A percentile compares a stretch with the other conserved stretches of the same genome.
These are phyloP conservation scores for Chrysolina haemoptera DNA, from an alignment of 2,888 invertebrate species.

Conservation along the genomic window DNA sequence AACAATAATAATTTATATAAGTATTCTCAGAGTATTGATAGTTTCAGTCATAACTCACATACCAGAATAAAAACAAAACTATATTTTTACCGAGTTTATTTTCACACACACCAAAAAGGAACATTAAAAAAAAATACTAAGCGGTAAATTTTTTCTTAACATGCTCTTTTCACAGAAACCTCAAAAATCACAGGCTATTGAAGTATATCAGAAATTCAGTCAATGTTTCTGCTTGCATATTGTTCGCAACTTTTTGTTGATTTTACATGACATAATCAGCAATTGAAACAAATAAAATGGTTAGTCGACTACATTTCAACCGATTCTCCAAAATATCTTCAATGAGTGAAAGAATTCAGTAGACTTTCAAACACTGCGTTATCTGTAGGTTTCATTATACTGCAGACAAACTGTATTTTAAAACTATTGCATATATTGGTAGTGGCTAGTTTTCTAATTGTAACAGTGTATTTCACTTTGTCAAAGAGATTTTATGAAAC, in stretches of 20 bases:
- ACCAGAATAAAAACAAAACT: conserved; percentile 53
- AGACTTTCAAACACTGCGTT: conserved; percentile 14
- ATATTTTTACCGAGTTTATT: conserved; percentile 56
- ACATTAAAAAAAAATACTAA: conserved; percentile 55
- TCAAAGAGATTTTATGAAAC: conserved; percentile 22
- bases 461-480: not conserved
- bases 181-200: conserved; percentile 55
- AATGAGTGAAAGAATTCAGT: not conserved
- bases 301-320: not conserved
- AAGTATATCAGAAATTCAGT: conserved; percentile 33
- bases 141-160: conserved; percentile 39
- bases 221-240: not conserved
- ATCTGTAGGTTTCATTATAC: not conserved
- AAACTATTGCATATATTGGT: not conserved
- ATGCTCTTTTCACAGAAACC: conserved; percentile 42
- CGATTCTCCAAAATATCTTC: not conserved
- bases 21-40: conserved; percentile 23
- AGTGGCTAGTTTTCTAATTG: not conserved
- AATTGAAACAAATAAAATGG: conserved; percentile 10
- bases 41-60: conserved; percentile 29
- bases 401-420: not conserved
- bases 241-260: not conserved
- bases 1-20: conserved; percentile 47
- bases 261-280: not conserved
- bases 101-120: conserved; percentile 58